Evolutionary conservation across 2,113 vertebrate species (phyloP).

Genomic region (Bufo gargarizans): DNA sequence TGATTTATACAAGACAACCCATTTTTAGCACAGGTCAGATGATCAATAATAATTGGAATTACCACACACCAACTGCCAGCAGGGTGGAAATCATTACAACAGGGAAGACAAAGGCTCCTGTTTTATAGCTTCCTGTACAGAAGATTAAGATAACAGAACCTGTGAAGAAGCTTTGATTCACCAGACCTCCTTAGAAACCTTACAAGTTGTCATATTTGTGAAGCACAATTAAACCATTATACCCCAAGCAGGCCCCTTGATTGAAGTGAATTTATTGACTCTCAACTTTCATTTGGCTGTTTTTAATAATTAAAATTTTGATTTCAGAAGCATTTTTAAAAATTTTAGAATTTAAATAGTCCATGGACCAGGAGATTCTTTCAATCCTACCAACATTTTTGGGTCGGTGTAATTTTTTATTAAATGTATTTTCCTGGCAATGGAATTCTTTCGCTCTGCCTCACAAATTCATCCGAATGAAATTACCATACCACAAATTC

Average conservation of each 20-base stretch:
- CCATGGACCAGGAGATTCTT: not conserved
- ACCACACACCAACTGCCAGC: constrained; percentile 43
- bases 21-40: constrained; percentile 30
- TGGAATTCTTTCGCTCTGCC: no score
- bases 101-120: constrained; percentile 40
- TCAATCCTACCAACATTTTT: not conserved
- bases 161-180: constrained; percentile 36
- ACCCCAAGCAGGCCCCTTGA: not conserved
- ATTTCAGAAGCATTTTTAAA: not conserved
- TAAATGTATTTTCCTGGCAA: no score
- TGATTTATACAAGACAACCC: constrained; percentile 9
- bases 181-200: not conserved
- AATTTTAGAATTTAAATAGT: not conserved
- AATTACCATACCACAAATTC: no score
- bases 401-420: no score
- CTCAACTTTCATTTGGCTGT: not conserved
- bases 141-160: constrained; percentile 29
- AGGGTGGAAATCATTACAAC: constrained; percentile 47
- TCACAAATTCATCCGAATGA: no score
- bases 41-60: constrained; percentile 48
- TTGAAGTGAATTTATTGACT: not conserved
- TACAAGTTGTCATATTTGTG: constrained; percentile 23
- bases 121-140: constrained; percentile 43
- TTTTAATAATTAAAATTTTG: not conserved
- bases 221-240: constrained; percentile 18